These are phyloP conservation scores for Rhyzopertha dominica DNA, from an alignment of 1,140 invertebrate species.

Conservation along the genomic window DNA sequence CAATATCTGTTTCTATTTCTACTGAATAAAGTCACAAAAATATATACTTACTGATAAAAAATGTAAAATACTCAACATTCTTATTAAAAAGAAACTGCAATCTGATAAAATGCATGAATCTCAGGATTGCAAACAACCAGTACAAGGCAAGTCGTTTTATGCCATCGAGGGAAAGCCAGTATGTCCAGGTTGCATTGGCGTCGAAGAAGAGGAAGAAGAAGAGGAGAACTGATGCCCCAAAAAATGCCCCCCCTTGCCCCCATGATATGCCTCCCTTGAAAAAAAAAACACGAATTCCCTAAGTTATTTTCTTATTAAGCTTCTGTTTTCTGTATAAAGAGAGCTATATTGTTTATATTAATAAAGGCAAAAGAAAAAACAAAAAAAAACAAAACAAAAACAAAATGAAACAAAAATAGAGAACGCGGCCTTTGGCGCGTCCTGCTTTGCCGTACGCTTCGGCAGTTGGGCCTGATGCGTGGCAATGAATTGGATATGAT, in stretches of 20 bases:
- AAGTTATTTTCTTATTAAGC: no score
- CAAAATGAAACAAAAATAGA: slow-evolving; percentile 46
- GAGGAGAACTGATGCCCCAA: slow-evolving; percentile 18
- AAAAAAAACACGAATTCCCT: no score
- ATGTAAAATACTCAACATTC: no score
- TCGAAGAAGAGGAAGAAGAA: slow-evolving; percentile 79
- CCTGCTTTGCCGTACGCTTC: no score
- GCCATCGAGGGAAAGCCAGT: slow-evolving; percentile 89
- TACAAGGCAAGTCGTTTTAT: slow-evolving; percentile 92
- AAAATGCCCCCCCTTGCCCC: slow-evolving; percentile 19
- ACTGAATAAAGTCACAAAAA: no score
- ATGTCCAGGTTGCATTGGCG: slow-evolving; percentile 83
- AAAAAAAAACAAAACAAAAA: slow-evolving; percentile 41
- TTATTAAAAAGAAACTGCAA: no score
- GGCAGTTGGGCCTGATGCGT: no score
- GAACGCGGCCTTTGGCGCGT: no score
- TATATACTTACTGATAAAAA: no score
- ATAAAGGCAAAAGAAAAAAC: slow-evolving; percentile 31
- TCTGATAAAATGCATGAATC: slow-evolving; percentile 5
- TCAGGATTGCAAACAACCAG: slow-evolving; percentile 88
- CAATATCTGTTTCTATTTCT: no score
- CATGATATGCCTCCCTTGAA: slow-evolving; percentile 11
- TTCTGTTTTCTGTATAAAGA: no score
- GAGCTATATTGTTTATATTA: slow-evolving; percentile 31
- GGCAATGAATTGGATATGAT: no score